Base-by-base conservation (phyloP, 2,797 vertebrate genomes). In the Martes flavigula region DNA sequence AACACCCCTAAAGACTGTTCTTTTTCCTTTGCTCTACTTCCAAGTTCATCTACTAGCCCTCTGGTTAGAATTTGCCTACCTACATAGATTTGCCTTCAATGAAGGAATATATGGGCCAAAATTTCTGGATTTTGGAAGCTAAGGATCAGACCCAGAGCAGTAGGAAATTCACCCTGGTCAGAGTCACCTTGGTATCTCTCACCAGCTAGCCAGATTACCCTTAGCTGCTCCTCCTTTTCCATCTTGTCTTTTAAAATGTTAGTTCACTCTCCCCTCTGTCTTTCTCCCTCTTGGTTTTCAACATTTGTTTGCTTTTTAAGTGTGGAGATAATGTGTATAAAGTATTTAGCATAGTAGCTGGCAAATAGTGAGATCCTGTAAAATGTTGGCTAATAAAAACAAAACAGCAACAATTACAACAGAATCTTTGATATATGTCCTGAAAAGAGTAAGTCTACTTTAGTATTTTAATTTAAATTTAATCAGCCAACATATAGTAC, bases 11-110 rank as follows among this genome's bases (percentile, higher is more conserved):
- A 91, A 94, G 6, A 60, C 7, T 35, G 25, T 85, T 11, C 15
- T 15, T 82, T 92, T 60, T 30, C 12, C 7, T 93, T 93, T 68
- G 15, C 51, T 78, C n/a, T 81, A 1, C 23, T 94, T 85, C n/a
- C 56, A 85, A 70, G 32, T 91, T 93, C 43, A 89, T 6, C 38
- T 90, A 60, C 35, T 82, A 86, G 54, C 60, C 27, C 17, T 86
- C n/a, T 90, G 72, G 84, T 91, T 94, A 72, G 58, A 90, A 93
- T 95, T 85, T 94, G 54, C 12, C 46, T 96, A 25, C 38, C 32
- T 91, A 21, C 13, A 68, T 90, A 92, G 20, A 54, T 35, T 40
- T 54, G 1, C 10, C 12, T 94, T 95, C 35, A 68, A 0, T 75
- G 43, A 96, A 91, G 56, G 21, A 90, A 54, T 60, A 43, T 43